phyloP scores from a whole-genome alignment of 2,888 invertebrate species.

The Lamellibrachia columna region DNA sequence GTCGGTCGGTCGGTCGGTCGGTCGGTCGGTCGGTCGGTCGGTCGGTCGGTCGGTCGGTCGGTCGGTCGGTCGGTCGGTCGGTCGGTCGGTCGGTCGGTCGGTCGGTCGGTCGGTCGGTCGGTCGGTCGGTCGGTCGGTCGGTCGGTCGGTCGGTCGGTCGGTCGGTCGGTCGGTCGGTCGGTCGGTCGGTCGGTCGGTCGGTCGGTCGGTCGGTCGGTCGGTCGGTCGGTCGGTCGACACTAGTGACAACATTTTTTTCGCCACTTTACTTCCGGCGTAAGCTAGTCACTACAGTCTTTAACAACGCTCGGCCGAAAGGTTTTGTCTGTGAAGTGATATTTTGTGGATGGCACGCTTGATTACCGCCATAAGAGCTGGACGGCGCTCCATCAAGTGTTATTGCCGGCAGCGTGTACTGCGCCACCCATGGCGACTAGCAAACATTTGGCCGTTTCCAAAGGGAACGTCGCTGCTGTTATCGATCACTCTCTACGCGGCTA shows the following conservation, averaged over 20 bases:
- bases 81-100: no score
- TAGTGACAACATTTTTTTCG: neutral
- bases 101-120: no score
- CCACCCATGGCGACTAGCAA: neutral
- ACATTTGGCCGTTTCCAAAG: constrained; percentile 1
- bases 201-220: neutral
- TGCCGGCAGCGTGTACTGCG: neutral
- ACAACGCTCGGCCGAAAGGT: neutral
- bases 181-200: no score
- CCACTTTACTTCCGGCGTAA: neutral
- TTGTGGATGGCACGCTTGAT: neutral
- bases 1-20: neutral
- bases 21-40: neutral
- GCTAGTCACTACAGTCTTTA: neutral
- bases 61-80: no score
- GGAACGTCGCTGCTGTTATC: neutral
- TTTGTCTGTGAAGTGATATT: neutral
- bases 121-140: no score
- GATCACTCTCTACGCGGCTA: neutral
- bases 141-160: no score
- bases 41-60: neutral
- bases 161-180: no score
- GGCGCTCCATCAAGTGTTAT: neutral
- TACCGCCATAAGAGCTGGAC: neutral
- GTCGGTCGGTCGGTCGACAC: neutral